Percentiles rank a stretch among this genome's conserved stretches.
phyloP scores from a whole-genome alignment of 2,113 vertebrate species.

The Amia ocellicauda region DNA sequence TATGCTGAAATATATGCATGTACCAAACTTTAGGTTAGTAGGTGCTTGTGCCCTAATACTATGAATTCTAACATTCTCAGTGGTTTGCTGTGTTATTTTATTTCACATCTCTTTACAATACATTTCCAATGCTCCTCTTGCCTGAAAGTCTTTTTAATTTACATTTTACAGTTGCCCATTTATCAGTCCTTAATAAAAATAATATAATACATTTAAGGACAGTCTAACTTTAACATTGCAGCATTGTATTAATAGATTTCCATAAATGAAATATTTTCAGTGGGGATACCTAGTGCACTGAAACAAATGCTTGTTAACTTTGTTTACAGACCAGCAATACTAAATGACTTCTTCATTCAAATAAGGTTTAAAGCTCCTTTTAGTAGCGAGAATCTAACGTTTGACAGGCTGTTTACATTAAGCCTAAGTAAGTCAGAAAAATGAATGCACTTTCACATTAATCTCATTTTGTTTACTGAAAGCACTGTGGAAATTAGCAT shows the following conservation, averaged over 20 bases:
- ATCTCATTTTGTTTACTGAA: conserved; percentile 68
- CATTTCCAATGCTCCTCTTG: too few relatives aligned
- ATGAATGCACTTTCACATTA: conserved; percentile 55
- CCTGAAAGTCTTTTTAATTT: too few relatives aligned
- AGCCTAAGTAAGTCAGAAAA: conserved; percentile 61
- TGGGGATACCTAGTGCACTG: conserved; percentile 42
- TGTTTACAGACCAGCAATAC: conserved; percentile 45
- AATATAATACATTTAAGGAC: too few relatives aligned
- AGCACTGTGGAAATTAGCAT: conserved; percentile 58
- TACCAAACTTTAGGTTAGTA: conserved; percentile 37
- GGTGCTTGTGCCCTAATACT: conserved; percentile 31
- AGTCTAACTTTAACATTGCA: too few relatives aligned
- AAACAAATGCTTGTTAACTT: conserved; percentile 47
- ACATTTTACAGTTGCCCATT: too few relatives aligned
- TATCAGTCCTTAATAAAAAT: too few relatives aligned
- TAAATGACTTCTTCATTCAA: conserved; percentile 51
- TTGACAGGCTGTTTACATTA: conserved; percentile 68
- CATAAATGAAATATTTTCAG: too few relatives aligned
- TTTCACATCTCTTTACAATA: too few relatives aligned
- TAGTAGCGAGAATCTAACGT: conserved; percentile 43
- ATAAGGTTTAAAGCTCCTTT: conserved; percentile 49
- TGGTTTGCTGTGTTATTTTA: too few relatives aligned
- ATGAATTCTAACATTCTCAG: too few relatives aligned
- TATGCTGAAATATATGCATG: conserved; percentile 50
- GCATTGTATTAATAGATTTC: too few relatives aligned